Conservation (phyloP, 2,113 vertebrate genomes). For the Sphyrna mokarran region DNA sequence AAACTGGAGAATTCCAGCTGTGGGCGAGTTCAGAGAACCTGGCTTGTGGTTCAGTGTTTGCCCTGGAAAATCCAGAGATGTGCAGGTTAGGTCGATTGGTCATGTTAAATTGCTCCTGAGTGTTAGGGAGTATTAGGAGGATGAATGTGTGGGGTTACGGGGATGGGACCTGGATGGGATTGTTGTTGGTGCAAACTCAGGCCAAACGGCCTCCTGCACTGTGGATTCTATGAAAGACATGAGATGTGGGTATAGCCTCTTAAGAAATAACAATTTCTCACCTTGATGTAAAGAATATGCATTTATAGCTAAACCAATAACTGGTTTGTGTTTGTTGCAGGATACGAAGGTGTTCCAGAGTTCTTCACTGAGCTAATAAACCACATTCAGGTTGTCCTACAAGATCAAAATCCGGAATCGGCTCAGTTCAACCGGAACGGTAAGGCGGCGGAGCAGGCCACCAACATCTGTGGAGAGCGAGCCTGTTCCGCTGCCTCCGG, state of each 20-base stretch:
- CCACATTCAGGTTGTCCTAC: slow-evolving; percentile 83
- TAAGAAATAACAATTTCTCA: not conserved
- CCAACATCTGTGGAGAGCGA: slow-evolving; percentile 51
- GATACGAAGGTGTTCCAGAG: slow-evolving; percentile 89
- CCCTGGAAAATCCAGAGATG: no score
- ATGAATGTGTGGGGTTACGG: no score
- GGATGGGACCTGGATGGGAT: no score
- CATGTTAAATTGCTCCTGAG: no score
- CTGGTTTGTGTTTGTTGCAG: slow-evolving; percentile 49
- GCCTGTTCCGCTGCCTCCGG: slow-evolving; percentile 61
- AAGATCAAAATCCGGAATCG: slow-evolving; percentile 61
- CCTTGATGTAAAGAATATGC: not conserved
- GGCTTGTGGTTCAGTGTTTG: not conserved
- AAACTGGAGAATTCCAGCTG: no score
- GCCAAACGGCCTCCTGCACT: no score
- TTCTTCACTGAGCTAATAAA: slow-evolving; percentile 92
- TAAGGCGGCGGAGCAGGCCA: slow-evolving; percentile 54
- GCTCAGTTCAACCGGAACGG: slow-evolving; percentile 51
- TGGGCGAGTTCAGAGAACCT: no score
- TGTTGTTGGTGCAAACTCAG: no score
- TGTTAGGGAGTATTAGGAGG: no score
- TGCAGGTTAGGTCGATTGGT: no score
- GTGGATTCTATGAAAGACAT: not conserved
- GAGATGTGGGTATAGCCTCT: not conserved
- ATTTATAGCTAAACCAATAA: not conserved